phyloP scores from a whole-genome alignment of 1,140 invertebrate genomes.

The Drosophila melanica region DNA sequence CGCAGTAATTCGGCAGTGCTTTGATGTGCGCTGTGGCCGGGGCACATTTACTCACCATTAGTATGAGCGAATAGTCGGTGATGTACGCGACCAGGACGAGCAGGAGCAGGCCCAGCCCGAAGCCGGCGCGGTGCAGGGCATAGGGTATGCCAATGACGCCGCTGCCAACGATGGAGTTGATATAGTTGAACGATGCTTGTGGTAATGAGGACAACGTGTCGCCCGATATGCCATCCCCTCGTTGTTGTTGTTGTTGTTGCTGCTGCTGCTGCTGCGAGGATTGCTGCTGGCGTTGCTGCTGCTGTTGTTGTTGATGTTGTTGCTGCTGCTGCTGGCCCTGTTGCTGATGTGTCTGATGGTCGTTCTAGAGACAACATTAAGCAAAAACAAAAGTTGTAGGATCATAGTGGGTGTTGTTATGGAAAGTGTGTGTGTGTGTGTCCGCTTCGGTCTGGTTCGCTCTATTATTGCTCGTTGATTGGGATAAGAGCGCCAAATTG shows the following conservation, averaged over 20 bases:
- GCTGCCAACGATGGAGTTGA: conserved; percentile 96
- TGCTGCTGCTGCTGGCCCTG: conserved; percentile 61
- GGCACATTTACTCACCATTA: conserved; percentile 87
- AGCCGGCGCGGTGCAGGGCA: conserved; percentile 92
- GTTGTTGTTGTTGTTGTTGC: conserved; percentile 49
- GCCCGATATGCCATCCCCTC: conserved; percentile 47
- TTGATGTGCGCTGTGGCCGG: background rate
- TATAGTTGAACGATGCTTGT: conserved; percentile 95
- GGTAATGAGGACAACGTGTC: conserved; percentile 85
- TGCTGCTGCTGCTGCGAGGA: conserved; percentile 54
- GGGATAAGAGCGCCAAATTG: conserved; percentile 73
- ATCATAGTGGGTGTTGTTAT: conserved; percentile 19
- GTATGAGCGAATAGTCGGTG: conserved; percentile 93
- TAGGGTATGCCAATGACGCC: conserved; percentile 96
- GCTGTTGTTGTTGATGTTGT: conserved; percentile 50
- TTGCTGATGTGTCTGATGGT: conserved; percentile 80
- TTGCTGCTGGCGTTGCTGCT: conserved; percentile 48
- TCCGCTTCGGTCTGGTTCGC: conserved; percentile 21
- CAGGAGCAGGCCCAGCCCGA: conserved; percentile 90
- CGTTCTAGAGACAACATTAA: conserved; percentile 56
- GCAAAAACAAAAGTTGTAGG: conserved; percentile 46
- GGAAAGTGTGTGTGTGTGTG: conserved; percentile 13
- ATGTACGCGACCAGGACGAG: conserved; percentile 90
- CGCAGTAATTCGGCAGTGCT: conserved; percentile 26
- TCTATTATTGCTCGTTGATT: conserved; percentile 72